Percentiles rank a stretch among this genome's conserved stretches.
Conservation (phyloP, 2,113 vertebrate species). For the Prunella himalayana region DNA sequence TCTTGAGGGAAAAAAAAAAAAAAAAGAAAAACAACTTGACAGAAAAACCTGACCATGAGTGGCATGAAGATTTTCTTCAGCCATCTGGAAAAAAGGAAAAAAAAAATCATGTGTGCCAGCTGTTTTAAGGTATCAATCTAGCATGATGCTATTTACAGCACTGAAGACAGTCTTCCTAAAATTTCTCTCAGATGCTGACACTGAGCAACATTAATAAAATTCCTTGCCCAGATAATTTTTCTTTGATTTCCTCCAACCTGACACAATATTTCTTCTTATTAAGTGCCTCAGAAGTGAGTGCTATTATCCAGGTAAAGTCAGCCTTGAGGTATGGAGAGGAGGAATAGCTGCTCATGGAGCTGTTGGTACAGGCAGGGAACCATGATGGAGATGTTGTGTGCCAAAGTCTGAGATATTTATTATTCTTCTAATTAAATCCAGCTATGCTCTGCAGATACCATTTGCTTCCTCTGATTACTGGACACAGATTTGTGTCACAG, state of each 20-base stretch:
- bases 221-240: background rate
- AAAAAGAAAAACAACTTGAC: background rate
- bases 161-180: background rate
- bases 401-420: background rate
- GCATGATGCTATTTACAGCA: background rate
- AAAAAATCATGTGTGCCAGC: background rate
- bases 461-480: background rate
- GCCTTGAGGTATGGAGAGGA: background rate
- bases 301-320: background rate
- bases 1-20: background rate
- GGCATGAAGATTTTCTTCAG: background rate
- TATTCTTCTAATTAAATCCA: conserved; percentile 17
- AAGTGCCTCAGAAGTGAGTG: background rate
- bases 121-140: background rate
- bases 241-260: background rate
- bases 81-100: background rate
- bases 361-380: background rate
- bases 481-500: background rate
- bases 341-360: background rate
- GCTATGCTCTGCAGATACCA: background rate
- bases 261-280: background rate
- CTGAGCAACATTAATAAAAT: background rate
- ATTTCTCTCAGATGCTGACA: background rate
- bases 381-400: background rate
- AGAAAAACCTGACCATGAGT: background rate